Conservation (phyloP, 2,888 invertebrate species). For the Agrotis clavis region DNA sequence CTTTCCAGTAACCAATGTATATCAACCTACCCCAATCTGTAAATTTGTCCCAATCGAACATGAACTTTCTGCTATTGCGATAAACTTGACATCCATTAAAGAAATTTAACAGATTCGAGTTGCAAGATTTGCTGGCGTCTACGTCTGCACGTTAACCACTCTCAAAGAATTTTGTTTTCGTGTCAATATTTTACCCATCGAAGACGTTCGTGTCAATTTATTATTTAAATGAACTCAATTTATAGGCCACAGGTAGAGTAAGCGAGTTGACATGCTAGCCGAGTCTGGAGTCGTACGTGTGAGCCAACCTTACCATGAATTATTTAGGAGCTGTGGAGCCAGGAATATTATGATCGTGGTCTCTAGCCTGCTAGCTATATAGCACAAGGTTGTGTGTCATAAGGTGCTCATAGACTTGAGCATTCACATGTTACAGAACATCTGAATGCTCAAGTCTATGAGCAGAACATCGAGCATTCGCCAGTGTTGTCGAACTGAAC, state of each 20-base stretch:
- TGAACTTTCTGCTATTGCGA: too few relatives aligned
- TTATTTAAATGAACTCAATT: slow-evolving; percentile 69
- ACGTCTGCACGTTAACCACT: neutral
- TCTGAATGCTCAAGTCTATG: too few relatives aligned
- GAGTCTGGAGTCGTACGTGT: slow-evolving; percentile 64
- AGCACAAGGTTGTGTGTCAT: slow-evolving; percentile 52
- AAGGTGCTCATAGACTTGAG: too few relatives aligned
- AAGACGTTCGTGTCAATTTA: slow-evolving; percentile 57
- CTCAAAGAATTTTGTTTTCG: slow-evolving; percentile 45
- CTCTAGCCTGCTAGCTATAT: slow-evolving; percentile 50
- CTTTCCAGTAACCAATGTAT: slow-evolving; percentile 37
- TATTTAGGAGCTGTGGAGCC: slow-evolving; percentile 73
- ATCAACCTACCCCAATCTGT: too few relatives aligned
- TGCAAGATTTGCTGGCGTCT: too few relatives aligned
- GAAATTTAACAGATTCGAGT: too few relatives aligned
- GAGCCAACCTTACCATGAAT: slow-evolving; percentile 70
- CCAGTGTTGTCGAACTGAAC: too few relatives aligned
- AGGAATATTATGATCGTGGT: slow-evolving; percentile 74
- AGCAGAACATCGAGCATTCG: too few relatives aligned
- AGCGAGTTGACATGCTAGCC: slow-evolving; percentile 64
- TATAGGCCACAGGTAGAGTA: slow-evolving; percentile 62
- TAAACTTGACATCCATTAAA: too few relatives aligned
- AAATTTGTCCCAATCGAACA: too few relatives aligned
- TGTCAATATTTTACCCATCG: slow-evolving; percentile 40
- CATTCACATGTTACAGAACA: too few relatives aligned